Evolutionary conservation across 2,888 invertebrate species (phyloP).

Genomic region (Diabrotica balteata): DNA sequence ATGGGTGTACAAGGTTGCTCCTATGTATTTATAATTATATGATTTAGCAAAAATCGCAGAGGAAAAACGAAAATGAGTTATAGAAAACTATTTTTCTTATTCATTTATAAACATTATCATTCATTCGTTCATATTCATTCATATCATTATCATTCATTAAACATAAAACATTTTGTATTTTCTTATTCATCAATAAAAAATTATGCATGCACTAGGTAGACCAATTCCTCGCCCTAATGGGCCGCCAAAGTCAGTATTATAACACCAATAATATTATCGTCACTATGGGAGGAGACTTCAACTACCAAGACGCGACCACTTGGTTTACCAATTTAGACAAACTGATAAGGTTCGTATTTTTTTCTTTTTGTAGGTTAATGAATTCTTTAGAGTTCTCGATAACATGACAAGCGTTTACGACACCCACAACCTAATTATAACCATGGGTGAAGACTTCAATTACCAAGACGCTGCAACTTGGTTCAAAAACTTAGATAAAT

Average conservation of each 20-base stretch:
- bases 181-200: too few relatives aligned
- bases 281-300: conserved; percentile 93
- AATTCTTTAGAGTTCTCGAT: conserved; percentile 65
- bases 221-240: conserved; percentile 60
- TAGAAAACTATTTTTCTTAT: too few relatives aligned
- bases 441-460: conserved; percentile 94
- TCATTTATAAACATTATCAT: too few relatives aligned
- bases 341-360: conserved; percentile 65
- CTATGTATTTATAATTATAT: too few relatives aligned
- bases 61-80: too few relatives aligned
- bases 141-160: too few relatives aligned
- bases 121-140: too few relatives aligned
- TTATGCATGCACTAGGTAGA: conserved; percentile 61
- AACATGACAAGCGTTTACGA: conserved; percentile 65
- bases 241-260: conserved; percentile 56
- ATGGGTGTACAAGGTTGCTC: too few relatives aligned
- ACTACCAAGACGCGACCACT: conserved; percentile 76
- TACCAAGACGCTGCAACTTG: conserved; percentile 80
- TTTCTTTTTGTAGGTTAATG: conserved; percentile 61
- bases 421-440: conserved; percentile 81
- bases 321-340: conserved; percentile 90
- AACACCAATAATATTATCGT: conserved; percentile 77
- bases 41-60: too few relatives aligned
- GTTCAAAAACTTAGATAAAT: conserved; percentile 86
- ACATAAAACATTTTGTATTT: too few relatives aligned